Evolutionary conservation across 2,888 invertebrate species (phyloP), one percentile per base, ranked within the genome.

Genomic region (Diaprepes abbreviatus): DNA sequence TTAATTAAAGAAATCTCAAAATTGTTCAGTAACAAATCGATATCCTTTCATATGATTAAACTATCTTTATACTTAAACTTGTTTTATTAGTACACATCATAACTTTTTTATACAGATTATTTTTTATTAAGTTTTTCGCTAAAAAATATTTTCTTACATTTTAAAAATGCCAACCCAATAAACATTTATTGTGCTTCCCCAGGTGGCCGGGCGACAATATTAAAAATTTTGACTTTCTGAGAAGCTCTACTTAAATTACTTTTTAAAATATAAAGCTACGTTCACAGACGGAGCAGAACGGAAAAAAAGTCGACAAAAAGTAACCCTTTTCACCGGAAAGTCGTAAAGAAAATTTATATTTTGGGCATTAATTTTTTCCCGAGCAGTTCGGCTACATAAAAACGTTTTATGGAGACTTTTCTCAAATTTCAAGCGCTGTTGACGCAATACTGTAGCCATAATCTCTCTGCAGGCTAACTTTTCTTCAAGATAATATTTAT

Each of bases 271-370:
- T 17, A 45, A 33, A 43, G 48, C 48, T 33, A 14, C 33, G 62
- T 48, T 60, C 62, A 54, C 68, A 68, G 68, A 68, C 68, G 57
- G 17, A n/a, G 14, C 35, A 21, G 50, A 62, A 67, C 35, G 28
- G 55, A 62, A 67, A 60, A 65, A 65, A 60, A 35, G 19, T 19
- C 16, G 31, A 38, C 52, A 64, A 70, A 70, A 70, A 70, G 12
- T 45, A 70, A 70, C 70, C 70, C 70, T 60, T 70, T 63, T 65
- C 60, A 70, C 65, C 65, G 70, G 70, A 70, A 65, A 65, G 70
- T 70, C 70, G 60, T 65, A 70, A 70, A 70, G 70, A 70, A 66
- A 70, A 70, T 70, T 70, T 70, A 70, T 70, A 65, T 43, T 65
- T 55, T 40, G 14, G 65, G 65, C 70, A 65, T 70, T 70, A 70